A percentile compares a stretch with the other conserved stretches of the same genome.
Evolutionary conservation across 1,140 invertebrate species (phyloP).

Genomic region (Zaprionus lachaisei): DNA sequence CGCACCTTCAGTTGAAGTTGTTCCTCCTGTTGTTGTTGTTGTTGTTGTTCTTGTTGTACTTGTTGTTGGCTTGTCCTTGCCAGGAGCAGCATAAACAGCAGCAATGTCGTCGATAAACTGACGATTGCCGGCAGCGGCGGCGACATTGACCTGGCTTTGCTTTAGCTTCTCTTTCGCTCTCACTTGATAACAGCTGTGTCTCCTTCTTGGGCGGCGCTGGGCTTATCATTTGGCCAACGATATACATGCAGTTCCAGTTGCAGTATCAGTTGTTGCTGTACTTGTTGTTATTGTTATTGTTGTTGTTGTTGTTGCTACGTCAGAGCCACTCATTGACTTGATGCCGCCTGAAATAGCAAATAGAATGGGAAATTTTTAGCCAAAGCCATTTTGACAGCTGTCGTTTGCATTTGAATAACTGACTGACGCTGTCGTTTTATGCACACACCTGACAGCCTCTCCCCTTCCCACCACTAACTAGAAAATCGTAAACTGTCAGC

Average conservation of each 20-base stretch:
- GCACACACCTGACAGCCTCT: neutral
- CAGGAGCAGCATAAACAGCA: slow-evolving; percentile 49
- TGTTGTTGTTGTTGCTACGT: slow-evolving; percentile 17
- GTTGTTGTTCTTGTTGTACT: slow-evolving; percentile 23
- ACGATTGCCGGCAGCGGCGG: slow-evolving; percentile 45
- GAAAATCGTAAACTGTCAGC: slow-evolving; percentile 68
- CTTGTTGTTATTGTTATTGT: neutral
- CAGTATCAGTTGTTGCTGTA: neutral
- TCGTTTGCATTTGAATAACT: slow-evolving; percentile 83
- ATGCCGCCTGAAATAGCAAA: slow-evolving; percentile 38
- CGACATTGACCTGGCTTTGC: slow-evolving; percentile 70
- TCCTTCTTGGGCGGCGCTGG: slow-evolving; percentile 16
- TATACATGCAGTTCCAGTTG: slow-evolving; percentile 21
- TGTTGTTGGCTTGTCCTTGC: slow-evolving; percentile 37
- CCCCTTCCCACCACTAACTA: slow-evolving; percentile 9
- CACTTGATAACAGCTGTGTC: slow-evolving; percentile 16
- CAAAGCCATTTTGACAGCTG: slow-evolving; percentile 79
- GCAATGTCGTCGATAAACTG: slow-evolving; percentile 54
- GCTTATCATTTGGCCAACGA: slow-evolving; percentile 58
- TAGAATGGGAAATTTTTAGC: slow-evolving; percentile 60
- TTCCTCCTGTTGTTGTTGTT: slow-evolving; percentile 14
- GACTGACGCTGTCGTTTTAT: slow-evolving; percentile 59
- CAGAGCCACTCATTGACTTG: slow-evolving; percentile 54
- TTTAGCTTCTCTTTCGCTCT: slow-evolving; percentile 19
- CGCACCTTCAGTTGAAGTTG: slow-evolving; percentile 26